These are phyloP conservation scores for Leptopilina drosophilae DNA, from an alignment of 2,888 invertebrate species.

Conservation along the genomic window DNA sequence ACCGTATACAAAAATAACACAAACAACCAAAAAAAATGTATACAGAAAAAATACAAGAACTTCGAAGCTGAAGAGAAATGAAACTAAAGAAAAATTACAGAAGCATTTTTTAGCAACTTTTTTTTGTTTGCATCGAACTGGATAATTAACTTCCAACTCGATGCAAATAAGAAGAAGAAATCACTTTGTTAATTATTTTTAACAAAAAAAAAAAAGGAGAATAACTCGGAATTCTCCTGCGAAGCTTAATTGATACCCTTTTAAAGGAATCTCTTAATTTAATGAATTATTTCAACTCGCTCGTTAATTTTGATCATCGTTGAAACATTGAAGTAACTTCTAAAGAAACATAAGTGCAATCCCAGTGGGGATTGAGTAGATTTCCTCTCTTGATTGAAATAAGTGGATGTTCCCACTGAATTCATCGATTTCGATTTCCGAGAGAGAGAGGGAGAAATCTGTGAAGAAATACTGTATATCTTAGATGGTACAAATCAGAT, in stretches of 20 bases:
- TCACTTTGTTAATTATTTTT: not conserved
- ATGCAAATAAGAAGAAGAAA: no score
- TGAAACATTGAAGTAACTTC: not conserved
- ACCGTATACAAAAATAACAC: no score
- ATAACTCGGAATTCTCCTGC: not conserved
- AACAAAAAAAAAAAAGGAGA: not conserved
- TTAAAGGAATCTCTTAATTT: not conserved
- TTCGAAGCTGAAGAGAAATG: no score
- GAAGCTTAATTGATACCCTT: not conserved
- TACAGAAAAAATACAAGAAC: no score
- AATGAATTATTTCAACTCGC: not conserved
- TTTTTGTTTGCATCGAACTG: no score
- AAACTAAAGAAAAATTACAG: no score
- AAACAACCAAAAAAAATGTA: no score
- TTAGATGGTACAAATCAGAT: constrained; percentile 6
- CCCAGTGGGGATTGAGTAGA: not conserved
- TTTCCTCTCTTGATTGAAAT: constrained; percentile 16
- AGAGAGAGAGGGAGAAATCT: constrained; percentile 1
- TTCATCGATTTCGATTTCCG: constrained; percentile 5
- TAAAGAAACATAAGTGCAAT: not conserved
- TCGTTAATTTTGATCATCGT: not conserved
- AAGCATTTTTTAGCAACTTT: no score
- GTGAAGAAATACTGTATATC: not conserved
- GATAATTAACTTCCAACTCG: no score
- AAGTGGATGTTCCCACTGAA: constrained; percentile 6